phyloP scores from a whole-genome alignment of 2,888 invertebrate genomes.

The Toxonevra muliebris region DNA sequence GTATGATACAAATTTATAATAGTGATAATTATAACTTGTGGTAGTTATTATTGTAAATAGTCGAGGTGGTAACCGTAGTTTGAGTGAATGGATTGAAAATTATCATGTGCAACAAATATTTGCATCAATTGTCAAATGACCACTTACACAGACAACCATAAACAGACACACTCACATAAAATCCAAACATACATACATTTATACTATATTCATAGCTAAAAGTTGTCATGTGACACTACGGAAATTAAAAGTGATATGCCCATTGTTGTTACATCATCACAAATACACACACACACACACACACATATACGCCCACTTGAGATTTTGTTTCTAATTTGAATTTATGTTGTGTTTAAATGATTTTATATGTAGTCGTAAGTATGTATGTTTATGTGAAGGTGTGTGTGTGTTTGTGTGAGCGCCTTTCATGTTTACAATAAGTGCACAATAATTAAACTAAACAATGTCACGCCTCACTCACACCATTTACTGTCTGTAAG shows the following conservation, averaged over 20 bases:
- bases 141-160: not conserved
- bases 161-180: not conserved
- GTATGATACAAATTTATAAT: slow-evolving; percentile 37
- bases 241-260: slow-evolving; percentile 41
- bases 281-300: not conserved
- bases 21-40: slow-evolving; percentile 37
- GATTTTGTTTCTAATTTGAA: slow-evolving; percentile 37
- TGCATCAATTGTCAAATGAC: slow-evolving; percentile 27
- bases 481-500: not conserved
- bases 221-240: slow-evolving; percentile 33
- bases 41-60: too few relatives aligned
- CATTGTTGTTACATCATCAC: slow-evolving; percentile 25
- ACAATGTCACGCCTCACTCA: slow-evolving; percentile 21
- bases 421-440: not conserved
- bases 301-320: too few relatives aligned
- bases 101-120: slow-evolving; percentile 37
- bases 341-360: slow-evolving; percentile 33
- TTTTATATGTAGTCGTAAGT: slow-evolving; percentile 23
- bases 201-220: slow-evolving; percentile 15
- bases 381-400: not conserved
- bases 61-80: too few relatives aligned
- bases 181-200: not conserved
- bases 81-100: slow-evolving; percentile 17
- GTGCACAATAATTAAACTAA: slow-evolving; percentile 36
- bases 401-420: not conserved